Conservation (phyloP, 1,140 invertebrate species). For the Zaprionus lachaisei region DNA sequence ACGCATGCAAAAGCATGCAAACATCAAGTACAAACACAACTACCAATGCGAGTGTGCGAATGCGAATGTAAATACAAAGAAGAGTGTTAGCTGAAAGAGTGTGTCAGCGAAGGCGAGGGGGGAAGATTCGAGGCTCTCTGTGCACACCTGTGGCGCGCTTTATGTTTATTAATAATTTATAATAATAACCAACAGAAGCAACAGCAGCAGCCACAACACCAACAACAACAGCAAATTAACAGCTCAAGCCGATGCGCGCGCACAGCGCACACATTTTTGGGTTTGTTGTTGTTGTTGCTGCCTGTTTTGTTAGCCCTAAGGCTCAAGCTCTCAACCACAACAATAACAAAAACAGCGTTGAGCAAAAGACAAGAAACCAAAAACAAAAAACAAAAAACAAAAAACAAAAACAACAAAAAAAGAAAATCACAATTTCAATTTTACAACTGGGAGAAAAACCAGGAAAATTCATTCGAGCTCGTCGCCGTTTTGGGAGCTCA, state of each 20-base stretch:
- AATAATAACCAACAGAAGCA: slow-evolving; percentile 49
- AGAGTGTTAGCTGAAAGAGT: slow-evolving; percentile 19
- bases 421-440: slow-evolving; percentile 42
- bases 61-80: slow-evolving; percentile 20
- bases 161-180: slow-evolving; percentile 82
- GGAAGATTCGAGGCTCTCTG: slow-evolving; percentile 35
- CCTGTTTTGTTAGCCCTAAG: slow-evolving; percentile 19
- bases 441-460: slow-evolving; percentile 51
- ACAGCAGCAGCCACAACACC: slow-evolving; percentile 7
- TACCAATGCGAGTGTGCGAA: background rate
- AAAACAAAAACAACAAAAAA: slow-evolving; percentile 21
- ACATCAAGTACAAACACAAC: slow-evolving; percentile 1
- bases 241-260: slow-evolving; percentile 35
- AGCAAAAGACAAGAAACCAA: background rate
- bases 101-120: no score
- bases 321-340: slow-evolving; percentile 21
- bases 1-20: background rate
- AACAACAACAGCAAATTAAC: slow-evolving; percentile 35
- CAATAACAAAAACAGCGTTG: slow-evolving; percentile 5
- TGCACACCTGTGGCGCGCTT: slow-evolving; percentile 78
- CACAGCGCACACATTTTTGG: slow-evolving; percentile 9
- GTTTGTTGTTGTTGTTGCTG: slow-evolving; percentile 8
- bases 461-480: slow-evolving; percentile 30
- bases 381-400: background rate
- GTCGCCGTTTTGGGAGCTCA: slow-evolving; percentile 34